Base-by-base conservation (phyloP, 2,888 invertebrate species). In the Spicauda simplicius region DNA sequence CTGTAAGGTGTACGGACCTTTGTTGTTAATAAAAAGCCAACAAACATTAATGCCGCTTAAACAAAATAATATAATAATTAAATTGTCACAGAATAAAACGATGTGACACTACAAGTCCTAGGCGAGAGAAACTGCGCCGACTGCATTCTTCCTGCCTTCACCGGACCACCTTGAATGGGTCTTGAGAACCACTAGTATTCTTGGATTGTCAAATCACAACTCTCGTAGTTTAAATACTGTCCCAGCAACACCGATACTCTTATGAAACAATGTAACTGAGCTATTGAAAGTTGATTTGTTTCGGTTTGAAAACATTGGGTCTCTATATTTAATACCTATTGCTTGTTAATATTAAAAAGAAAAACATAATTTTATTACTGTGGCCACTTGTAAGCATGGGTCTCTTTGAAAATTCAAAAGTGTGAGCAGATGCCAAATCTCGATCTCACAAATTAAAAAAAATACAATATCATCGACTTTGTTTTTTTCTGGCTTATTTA, bases 111-210 rank as follows among this genome's bases (percentile, higher is more conserved):
- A 64, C 16, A 69, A 62, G 60, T 66, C 62, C 45, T 63, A 48
- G 53, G 52, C 64, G 66, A 80, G 80, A 76, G 80, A 77, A 81
- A 79, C 79, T 72, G 76, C 70, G 76, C 75, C 70, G 74, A 72
- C 84, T 80, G 81, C 90, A 90, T 90, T 90, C 87, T 88, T 87
- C 87, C 85, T 84, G 80, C 81, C 78, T 83, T 78, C 78, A 83
- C 88, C 77, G 66, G 86, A 76, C 84, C 74, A 80, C 90, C 90
- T 90, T 90, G 90, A 88, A 72, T 78, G 72, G 6, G 33, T 33
- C 33, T 33, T 8, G 10, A 33, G 25, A 25, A 25, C 25, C 33
- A 33, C 33, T 41, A 69, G 70, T 70, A 70, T 71, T 74, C 69
- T 72, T 69, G 69, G 70, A 73, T 73, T 75, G 72, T 72, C 71